Conservation (phyloP, 1,140 invertebrate genomes). For the Ips typographus region DNA sequence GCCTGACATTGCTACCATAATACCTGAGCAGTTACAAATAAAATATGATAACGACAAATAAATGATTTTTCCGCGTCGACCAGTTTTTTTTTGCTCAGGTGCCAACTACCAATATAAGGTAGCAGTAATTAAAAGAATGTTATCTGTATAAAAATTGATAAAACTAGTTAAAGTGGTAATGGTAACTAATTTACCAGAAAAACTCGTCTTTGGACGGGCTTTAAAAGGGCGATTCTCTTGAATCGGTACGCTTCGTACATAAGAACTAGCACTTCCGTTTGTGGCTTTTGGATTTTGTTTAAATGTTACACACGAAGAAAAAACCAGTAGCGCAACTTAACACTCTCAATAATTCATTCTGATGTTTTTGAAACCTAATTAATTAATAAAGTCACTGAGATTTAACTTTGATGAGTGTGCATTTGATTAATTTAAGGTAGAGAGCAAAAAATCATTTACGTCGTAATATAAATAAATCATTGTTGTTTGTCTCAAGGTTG, state of each 20-base stretch:
- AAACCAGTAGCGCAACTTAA: too few species aligned
- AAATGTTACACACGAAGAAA: too few species aligned
- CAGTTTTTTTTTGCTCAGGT: not conserved
- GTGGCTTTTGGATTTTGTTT: too few species aligned
- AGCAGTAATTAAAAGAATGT: slow-evolving; percentile 12
- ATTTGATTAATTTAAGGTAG: too few species aligned
- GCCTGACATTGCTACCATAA: not conserved
- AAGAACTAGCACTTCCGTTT: too few species aligned
- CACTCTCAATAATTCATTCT: too few species aligned
- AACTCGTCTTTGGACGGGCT: slow-evolving; percentile 1
- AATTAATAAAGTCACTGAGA: too few species aligned
- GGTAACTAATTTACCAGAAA: slow-evolving; percentile 8
- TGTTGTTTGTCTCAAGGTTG: slow-evolving; percentile 3
- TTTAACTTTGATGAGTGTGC: too few species aligned
- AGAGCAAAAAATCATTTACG: too few species aligned
- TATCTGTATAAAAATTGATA: slow-evolving; percentile 10
- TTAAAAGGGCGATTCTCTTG: slow-evolving; percentile 12
- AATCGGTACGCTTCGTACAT: not conserved
- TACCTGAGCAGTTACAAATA: not conserved
- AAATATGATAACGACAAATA: slow-evolving; percentile 10
- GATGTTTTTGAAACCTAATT: too few species aligned
- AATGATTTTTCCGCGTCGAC: slow-evolving; percentile 2
- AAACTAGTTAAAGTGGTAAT: slow-evolving; percentile 13
- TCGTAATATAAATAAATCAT: slow-evolving; percentile 6
- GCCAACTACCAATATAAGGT: slow-evolving; percentile 8